Percentiles rank a stretch among this genome's conserved stretches.
These are phyloP conservation scores for Acestrorhynchus altus DNA, from an alignment of 2,797 vertebrate species.

Conservation along the genomic window DNA sequence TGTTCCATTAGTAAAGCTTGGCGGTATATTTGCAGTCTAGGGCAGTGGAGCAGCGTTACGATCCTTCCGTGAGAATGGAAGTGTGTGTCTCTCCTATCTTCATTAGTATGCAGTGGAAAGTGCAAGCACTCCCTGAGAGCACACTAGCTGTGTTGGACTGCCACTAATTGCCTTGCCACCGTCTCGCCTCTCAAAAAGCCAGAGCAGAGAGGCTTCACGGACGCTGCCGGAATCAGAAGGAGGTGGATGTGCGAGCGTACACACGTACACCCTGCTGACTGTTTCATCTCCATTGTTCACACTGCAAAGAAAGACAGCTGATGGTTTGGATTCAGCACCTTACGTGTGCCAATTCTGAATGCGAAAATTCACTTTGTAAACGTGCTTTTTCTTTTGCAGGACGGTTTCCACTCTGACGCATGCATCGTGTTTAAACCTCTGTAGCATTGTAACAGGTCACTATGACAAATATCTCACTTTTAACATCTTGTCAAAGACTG, in stretches of 20 bases:
- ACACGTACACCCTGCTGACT: slow-evolving; percentile 27
- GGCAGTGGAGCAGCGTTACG: slow-evolving; percentile 27
- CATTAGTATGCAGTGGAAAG: slow-evolving; percentile 61
- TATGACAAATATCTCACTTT: neutral
- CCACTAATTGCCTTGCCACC: slow-evolving; percentile 64
- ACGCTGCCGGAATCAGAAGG: slow-evolving; percentile 56
- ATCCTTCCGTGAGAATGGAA: slow-evolving; percentile 38
- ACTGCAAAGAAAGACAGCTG: slow-evolving; percentile 15
- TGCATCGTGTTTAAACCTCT: neutral
- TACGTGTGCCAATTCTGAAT: neutral
- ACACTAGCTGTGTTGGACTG: slow-evolving; percentile 56
- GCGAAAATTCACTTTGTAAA: neutral
- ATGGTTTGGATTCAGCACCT: slow-evolving; percentile 7
- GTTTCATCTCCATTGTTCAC: slow-evolving; percentile 19
- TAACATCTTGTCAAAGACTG: neutral
- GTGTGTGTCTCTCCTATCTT: slow-evolving; percentile 46
- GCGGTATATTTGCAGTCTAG: slow-evolving; percentile 18
- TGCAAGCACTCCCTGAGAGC: slow-evolving; percentile 41
- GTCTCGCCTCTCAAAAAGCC: slow-evolving; percentile 51
- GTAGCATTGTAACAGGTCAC: neutral
- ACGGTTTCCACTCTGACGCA: neutral
- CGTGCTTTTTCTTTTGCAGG: neutral
- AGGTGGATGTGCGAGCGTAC: slow-evolving; percentile 33
- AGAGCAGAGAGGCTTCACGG: slow-evolving; percentile 54
- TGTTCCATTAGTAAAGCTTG: neutral